A percentile compares a stretch with the other conserved stretches of the same genome.
Conservation (phyloP, 2,113 vertebrate genomes). For the Micronycteris hirsuta region DNA sequence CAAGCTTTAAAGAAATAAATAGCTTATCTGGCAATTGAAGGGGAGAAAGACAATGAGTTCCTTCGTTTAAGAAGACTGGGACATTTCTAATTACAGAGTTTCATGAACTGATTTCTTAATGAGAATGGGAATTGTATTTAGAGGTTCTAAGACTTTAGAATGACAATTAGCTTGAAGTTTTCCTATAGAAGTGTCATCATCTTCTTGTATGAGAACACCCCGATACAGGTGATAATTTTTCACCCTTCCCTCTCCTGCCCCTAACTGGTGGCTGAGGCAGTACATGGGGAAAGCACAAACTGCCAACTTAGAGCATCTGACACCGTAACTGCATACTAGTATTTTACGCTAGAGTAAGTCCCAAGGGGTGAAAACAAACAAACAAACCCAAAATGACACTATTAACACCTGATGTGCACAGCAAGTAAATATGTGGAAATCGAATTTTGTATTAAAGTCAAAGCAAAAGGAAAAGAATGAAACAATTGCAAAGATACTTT, state of each 20-base stretch:
- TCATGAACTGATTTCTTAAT: conserved; percentile 47
- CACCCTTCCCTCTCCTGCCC: conserved; percentile 16
- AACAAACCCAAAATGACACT: background rate
- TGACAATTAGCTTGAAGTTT: conserved; percentile 58
- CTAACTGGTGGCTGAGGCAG: conserved; percentile 43
- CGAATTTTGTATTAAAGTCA: background rate
- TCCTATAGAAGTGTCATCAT: conserved; percentile 44
- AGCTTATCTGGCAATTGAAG: background rate
- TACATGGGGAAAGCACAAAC: background rate
- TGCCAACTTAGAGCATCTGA: conserved; percentile 44
- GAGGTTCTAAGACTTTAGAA: conserved; percentile 70
- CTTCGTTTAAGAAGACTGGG: background rate
- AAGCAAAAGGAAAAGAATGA: background rate
- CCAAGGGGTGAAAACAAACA: background rate
- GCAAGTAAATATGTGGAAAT: background rate
- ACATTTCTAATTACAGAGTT: background rate
- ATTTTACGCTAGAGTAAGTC: background rate
- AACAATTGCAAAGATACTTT: background rate
- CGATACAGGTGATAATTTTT: conserved; percentile 10
- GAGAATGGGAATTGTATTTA: conserved; percentile 26
- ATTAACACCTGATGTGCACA: background rate
- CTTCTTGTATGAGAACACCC: background rate
- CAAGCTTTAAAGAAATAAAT: conserved; percentile 29
- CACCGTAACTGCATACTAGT: background rate
- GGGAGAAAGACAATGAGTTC: background rate